Base-by-base conservation (phyloP, 2,888 invertebrate species). In the Eupithecia subfuscata region DNA sequence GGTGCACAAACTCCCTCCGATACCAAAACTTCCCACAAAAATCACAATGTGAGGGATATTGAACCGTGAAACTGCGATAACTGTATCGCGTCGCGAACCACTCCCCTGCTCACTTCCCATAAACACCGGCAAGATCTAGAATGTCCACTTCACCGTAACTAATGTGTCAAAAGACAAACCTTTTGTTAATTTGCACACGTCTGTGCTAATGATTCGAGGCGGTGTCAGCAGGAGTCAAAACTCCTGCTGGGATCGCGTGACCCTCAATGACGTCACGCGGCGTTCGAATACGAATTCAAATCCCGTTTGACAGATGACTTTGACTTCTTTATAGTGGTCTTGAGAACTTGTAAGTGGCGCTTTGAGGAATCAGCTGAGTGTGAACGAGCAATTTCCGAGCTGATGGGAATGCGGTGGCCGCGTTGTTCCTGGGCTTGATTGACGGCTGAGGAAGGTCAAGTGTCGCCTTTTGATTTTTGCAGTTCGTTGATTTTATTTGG, bases 341-440 rank as follows among this genome's bases (percentile, higher is more conserved):
- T 86, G 88, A 89, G 89, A 89, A 89, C 79, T 78, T 71, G 85
- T 84, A 85, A 87, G 86, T 88, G 88, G 81, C 85, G 86, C 86
- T 83, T 84, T 86, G 85, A 87, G 88, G 86, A 86, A 78, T 80
- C 88, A 88, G 69, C 87, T 82, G 86, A 86, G 91, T 92, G 91
- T 94, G 93, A 94, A 93, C 90, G 92, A 90, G 90, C 94, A 93
- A 93, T 94, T 93, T 84, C 84, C 81, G 79, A 83, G 84, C 82
- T 87, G 90, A 90, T 93, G 93, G 91, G 93, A 93, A 93, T 85
- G 77, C 43, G 78, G 65, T 68, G 72, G 77, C 71, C 75, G 79
- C 75, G 75, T 52, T 80, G 82, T 77, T 77, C 79, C 80, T 81
- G 81, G 79, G 80, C 80, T 67, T 83, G 82, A 81, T 82, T 84